These are phyloP conservation scores for Lemur catta DNA, from an alignment of 2,797 vertebrate species.

Conservation along the genomic window DNA sequence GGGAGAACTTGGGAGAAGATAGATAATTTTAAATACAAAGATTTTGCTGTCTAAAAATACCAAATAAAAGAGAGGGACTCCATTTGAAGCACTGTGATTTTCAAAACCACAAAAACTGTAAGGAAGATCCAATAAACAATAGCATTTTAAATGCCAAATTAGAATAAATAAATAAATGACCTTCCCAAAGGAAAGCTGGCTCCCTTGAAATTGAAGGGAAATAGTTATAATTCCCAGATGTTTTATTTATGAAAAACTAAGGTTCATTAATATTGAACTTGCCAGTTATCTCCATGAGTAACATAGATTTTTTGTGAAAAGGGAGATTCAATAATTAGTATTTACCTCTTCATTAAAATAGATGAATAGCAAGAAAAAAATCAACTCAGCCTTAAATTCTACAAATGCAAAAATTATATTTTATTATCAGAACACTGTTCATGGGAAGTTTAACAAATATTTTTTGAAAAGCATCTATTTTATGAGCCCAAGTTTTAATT, in stretches of 20 bases:
- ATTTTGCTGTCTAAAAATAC: slow-evolving; percentile 40
- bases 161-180: slow-evolving; percentile 65
- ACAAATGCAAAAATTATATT: slow-evolving; percentile 49
- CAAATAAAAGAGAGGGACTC: slow-evolving; percentile 29
- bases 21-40: slow-evolving; percentile 42
- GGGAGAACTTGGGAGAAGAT: not conserved
- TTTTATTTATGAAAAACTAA: slow-evolving; percentile 60
- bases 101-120: slow-evolving; percentile 48
- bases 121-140: slow-evolving; percentile 59
- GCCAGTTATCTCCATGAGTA: slow-evolving; percentile 41
- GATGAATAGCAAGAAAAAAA: slow-evolving; percentile 53
- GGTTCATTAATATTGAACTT: slow-evolving; percentile 67
- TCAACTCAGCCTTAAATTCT: slow-evolving; percentile 32
- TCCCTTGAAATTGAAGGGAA: slow-evolving; percentile 73
- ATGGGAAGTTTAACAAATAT: slow-evolving; percentile 24
- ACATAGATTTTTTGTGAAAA: slow-evolving; percentile 52
- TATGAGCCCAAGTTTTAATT: slow-evolving; percentile 23
- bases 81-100: slow-evolving; percentile 50
- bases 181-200: slow-evolving; percentile 53
- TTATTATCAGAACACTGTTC: slow-evolving; percentile 55
- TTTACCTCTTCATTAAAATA: slow-evolving; percentile 59
- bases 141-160: slow-evolving; percentile 68
- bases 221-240: slow-evolving; percentile 66
- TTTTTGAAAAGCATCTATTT: slow-evolving; percentile 39
- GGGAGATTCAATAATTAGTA: slow-evolving; percentile 56